These are phyloP conservation scores for Toxostoma redivivum DNA, from an alignment of 2,113 vertebrate species.

Conservation along the genomic window DNA sequence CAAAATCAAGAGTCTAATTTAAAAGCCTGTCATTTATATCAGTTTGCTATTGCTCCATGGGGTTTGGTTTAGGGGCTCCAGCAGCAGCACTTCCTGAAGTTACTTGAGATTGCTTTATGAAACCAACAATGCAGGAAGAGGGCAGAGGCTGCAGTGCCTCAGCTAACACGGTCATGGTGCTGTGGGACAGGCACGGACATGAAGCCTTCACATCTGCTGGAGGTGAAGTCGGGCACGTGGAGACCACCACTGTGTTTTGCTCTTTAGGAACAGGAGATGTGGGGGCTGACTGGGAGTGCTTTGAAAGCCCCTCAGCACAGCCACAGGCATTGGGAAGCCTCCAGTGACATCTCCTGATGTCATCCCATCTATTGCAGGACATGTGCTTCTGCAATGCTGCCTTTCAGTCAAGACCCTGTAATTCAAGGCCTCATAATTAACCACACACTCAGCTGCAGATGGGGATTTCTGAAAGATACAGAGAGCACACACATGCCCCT, in stretches of 20 bases:
- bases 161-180: accelerated
- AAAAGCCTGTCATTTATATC: not conserved
- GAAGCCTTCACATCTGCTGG: not conserved
- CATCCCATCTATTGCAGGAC: not conserved
- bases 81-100: not conserved
- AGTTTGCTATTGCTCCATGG: not conserved
- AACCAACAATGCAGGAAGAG: not conserved
- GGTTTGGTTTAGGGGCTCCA: not conserved
- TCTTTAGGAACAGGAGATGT: not conserved
- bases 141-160: not conserved
- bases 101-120: not conserved
- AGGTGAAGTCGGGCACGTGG: not conserved
- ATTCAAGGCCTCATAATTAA: not conserved
- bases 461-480: slow-evolving; percentile 44
- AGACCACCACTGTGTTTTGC: accelerated
- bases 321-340: not conserved
- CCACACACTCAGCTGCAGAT: not conserved
- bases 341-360: not conserved
- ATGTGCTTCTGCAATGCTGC: not conserved
- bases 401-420: not conserved
- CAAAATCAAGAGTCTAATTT: not conserved
- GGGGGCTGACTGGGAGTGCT: not conserved
- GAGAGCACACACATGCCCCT: not conserved
- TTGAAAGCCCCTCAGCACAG: not conserved
- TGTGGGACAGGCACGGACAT: not conserved